Conservation (phyloP, 2,888 invertebrate genomes). For the Empis stercorea region DNA sequence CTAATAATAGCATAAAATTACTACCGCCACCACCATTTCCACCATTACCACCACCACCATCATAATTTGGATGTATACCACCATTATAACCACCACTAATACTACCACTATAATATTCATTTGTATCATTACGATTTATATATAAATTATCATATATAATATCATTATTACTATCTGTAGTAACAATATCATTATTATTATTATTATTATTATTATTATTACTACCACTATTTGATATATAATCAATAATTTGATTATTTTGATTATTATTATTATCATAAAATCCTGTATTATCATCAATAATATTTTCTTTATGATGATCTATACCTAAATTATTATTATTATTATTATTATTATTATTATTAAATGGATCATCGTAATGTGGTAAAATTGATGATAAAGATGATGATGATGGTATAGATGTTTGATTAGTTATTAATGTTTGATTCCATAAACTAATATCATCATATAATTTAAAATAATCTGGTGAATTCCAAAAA, state of each 20-base stretch:
- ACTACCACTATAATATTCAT: neutral
- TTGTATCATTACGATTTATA: neutral
- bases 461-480: slow-evolving; percentile 18
- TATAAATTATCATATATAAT: neutral
- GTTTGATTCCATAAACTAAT: slow-evolving; percentile 14
- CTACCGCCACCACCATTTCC: slow-evolving; percentile 25
- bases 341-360: slow-evolving; percentile 9
- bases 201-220: no score
- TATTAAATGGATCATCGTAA: slow-evolving; percentile 10
- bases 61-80: neutral
- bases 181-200: slow-evolving; percentile 2
- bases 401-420: slow-evolving; percentile 12
- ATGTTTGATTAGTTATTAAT: slow-evolving; percentile 9
- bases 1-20: slow-evolving; percentile 51
- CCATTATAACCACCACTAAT: neutral
- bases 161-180: neutral
- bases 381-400: slow-evolving; percentile 10
- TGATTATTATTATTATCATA: slow-evolving; percentile 9
- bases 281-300: slow-evolving; percentile 5
- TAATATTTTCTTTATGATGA: slow-evolving; percentile 5
- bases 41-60: neutral
- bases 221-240: slow-evolving; percentile 15
- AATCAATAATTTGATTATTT: slow-evolving; percentile 8
- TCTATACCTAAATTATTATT: slow-evolving; percentile 8
- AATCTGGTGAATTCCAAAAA: slow-evolving; percentile 15